Base-by-base conservation (phyloP, 2,888 invertebrate genomes). In the Siphlonurus alternatus region DNA sequence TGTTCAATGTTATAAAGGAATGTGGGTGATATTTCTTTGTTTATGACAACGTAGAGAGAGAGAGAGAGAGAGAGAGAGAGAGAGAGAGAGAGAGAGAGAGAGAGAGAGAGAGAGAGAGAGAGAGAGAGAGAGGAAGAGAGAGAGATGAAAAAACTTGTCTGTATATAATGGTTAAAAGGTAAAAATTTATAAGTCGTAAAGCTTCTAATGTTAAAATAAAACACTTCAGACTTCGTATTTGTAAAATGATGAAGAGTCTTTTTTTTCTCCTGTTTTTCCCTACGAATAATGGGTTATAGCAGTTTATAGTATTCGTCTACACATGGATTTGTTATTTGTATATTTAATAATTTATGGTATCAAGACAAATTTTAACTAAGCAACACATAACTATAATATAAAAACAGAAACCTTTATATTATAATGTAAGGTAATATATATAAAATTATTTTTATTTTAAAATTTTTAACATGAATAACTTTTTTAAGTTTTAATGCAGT, bases 1-100 rank as follows among this genome's bases (percentile, higher is more conserved):
- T 5, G 5, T 38, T 38, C 5, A 38, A 38, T 38, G 38, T 38
- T 38, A 38, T 38, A 38, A 38, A 38, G 38, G 38, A 38, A 38
- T 38, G 38, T 38, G 38, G 56, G 56, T 22, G 56, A 56, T 56
- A 56, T 56, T 56, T 56, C 56, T 56, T 56, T 56, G 56, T 56
- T 56, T 56, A 56, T 56, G 56, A 56, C 56, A 56, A 56, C 7
- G 5, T 38, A 10, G 15, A 15, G 15, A 38, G 38, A 38, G 38
- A 38, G 38, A 38, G 38, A 38, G 38, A 38, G 38, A 38, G 38
- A 38, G 38, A 38, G 38, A 38, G 38, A 38, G 38, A 38, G 38
- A 38, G 38, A 38, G 38, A 38, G 38, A 38, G 38, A 38, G 38
- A 38, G 38, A 38, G 38, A 38, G 38, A 38, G 38, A 38, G 38